Percentiles rank a stretch among this genome's conserved stretches.
phyloP scores from a whole-genome alignment of 2,113 vertebrate species.

The Mellivora capensis region DNA sequence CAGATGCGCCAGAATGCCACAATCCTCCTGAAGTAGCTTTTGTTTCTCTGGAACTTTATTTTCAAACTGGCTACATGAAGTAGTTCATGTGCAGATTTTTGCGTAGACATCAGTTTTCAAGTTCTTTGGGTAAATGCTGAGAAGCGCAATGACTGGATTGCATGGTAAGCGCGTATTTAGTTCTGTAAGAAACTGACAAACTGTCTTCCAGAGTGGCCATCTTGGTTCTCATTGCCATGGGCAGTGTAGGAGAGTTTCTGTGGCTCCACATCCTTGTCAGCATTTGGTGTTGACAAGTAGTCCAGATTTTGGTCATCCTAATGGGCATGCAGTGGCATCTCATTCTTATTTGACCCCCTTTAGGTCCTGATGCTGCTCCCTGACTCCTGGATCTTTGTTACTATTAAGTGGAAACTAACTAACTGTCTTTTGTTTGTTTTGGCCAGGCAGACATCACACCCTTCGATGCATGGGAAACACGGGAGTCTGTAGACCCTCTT shows the following conservation, averaged over 20 bases:
- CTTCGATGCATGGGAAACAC: slow-evolving; percentile 50
- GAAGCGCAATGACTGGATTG: neutral
- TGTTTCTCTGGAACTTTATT: slow-evolving; percentile 90
- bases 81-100: slow-evolving; percentile 62
- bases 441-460: neutral
- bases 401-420: slow-evolving; percentile 3
- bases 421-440: neutral
- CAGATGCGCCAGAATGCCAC: slow-evolving; percentile 90
- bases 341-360: neutral
- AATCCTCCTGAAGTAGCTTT: slow-evolving; percentile 94
- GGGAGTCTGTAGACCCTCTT: slow-evolving; percentile 51
- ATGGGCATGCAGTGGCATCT: neutral
- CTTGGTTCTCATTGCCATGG: neutral
- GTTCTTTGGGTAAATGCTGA: neutral
- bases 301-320: neutral
- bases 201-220: neutral
- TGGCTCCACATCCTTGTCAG: neutral
- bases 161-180: neutral
- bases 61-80: slow-evolving; percentile 81
- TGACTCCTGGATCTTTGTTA: neutral
- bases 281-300: neutral
- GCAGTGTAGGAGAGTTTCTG: neutral
- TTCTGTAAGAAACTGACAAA: neutral
- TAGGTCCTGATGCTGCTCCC: neutral
- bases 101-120: neutral